Evolutionary conservation across 2,888 invertebrate genomes (phyloP).

Genomic region (Orthosia cruda): DNA sequence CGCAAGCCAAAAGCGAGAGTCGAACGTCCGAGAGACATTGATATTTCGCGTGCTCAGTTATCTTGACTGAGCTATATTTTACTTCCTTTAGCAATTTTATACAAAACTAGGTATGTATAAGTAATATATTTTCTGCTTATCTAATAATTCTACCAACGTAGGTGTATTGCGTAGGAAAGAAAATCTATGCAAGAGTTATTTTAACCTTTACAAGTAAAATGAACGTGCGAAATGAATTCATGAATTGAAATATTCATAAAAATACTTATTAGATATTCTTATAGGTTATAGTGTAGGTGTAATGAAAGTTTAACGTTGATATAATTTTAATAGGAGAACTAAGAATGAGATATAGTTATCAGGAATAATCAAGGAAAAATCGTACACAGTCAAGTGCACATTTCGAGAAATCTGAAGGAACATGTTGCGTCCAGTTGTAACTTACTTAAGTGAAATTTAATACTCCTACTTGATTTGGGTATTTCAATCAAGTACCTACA

Average conservation of each 20-base stretch:
- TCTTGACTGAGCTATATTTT: too few species aligned
- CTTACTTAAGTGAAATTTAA: too few species aligned
- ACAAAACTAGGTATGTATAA: neutral
- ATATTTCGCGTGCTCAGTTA: too few species aligned
- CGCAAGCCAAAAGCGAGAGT: too few species aligned
- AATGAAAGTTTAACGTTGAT: neutral
- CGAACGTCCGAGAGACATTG: too few species aligned
- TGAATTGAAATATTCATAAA: slow-evolving; percentile 20
- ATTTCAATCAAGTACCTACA: too few species aligned
- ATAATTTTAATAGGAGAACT: too few species aligned
- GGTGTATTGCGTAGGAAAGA: slow-evolving; percentile 27
- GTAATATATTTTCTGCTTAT: neutral
- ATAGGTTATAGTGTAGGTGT: neutral
- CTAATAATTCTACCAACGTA: slow-evolving; percentile 8
- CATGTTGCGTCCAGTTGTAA: neutral
- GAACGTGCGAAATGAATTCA: slow-evolving; percentile 18
- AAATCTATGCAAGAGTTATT: slow-evolving; percentile 37
- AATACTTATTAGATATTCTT: slow-evolving; percentile 10
- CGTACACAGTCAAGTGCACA: too few species aligned
- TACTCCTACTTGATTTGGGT: neutral
- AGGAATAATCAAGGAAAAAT: too few species aligned
- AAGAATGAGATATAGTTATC: neutral
- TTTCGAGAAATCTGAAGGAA: neutral
- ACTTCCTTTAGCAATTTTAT: neutral
- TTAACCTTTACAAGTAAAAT: slow-evolving; percentile 36